phyloP scores from a whole-genome alignment of 2,113 vertebrate genomes.

The Odontesthes bonariensis region DNA sequence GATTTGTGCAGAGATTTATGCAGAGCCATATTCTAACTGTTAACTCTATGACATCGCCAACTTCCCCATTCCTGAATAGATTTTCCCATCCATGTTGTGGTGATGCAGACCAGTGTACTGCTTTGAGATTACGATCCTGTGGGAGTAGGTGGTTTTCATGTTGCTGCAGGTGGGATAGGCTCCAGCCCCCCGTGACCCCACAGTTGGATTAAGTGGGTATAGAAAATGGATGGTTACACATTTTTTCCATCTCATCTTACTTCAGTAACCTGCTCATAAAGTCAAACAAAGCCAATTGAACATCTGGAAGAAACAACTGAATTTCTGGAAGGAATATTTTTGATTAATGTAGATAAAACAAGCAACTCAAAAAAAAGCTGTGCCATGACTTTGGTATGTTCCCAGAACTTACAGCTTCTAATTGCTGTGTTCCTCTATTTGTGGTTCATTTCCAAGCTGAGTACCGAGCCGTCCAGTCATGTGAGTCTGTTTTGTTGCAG shows the following conservation, averaged over 20 bases:
- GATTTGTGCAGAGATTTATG: no score
- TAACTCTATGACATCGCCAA: no score
- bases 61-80: no score
- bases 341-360: slow-evolving; percentile 11
- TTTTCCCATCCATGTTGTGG: no score
- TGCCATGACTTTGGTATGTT: slow-evolving; percentile 11
- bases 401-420: background rate
- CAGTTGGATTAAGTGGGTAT: no score
- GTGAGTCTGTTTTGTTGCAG: slow-evolving; percentile 18
- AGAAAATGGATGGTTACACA: background rate
- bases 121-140: no score
- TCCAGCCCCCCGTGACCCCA: no score
- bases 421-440: background rate
- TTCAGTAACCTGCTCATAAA: background rate
- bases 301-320: slow-evolving; percentile 18
- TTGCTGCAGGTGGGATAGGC: no score
- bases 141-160: no score
- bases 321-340: background rate
- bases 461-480: background rate
- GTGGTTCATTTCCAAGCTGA: slow-evolving; percentile 3
- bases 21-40: no score
- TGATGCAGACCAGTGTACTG: no score
- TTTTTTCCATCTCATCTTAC: background rate
- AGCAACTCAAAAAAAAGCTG: background rate
- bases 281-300: background rate